phyloP scores from a whole-genome alignment of 2,113 vertebrate genomes.

The Labeo rohita region DNA sequence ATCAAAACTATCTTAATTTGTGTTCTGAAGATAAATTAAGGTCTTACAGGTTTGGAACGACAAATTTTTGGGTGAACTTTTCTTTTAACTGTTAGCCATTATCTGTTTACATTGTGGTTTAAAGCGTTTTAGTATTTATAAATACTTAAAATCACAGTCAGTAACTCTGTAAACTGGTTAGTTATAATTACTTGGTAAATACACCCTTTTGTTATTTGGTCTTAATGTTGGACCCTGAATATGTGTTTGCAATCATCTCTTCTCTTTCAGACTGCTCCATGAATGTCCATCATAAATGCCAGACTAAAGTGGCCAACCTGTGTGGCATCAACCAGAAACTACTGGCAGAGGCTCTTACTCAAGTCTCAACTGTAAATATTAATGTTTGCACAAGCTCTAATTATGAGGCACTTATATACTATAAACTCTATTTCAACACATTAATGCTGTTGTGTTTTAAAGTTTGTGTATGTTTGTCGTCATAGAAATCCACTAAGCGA shows the following conservation, averaged over 20 bases:
- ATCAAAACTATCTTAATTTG: too few species aligned
- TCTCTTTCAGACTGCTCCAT: constrained; percentile 85
- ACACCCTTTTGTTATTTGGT: not conserved
- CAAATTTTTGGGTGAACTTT: too few species aligned
- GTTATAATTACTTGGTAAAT: not conserved
- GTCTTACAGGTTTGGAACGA: too few species aligned
- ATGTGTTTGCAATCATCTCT: not conserved
- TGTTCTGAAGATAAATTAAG: too few species aligned
- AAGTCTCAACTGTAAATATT: constrained; percentile 84
- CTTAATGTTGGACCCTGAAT: not conserved
- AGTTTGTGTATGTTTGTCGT: not conserved
- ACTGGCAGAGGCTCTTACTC: constrained; percentile 90
- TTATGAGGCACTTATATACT: not conserved
- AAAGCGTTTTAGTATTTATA: not conserved
- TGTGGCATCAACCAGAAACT: constrained; percentile 99
- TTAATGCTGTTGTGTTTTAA: not conserved
- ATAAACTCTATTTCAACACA: not conserved
- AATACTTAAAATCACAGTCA: not conserved
- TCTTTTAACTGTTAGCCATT: not conserved
- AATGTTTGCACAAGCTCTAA: not conserved
- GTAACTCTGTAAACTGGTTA: not conserved
- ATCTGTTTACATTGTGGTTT: not conserved
- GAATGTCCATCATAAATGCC: constrained; percentile 94
- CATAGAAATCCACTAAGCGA: constrained; percentile 81
- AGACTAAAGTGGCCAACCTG: constrained; percentile 93